Conservation (phyloP, 2,888 invertebrate genomes). For the Elysia crispata region DNA sequence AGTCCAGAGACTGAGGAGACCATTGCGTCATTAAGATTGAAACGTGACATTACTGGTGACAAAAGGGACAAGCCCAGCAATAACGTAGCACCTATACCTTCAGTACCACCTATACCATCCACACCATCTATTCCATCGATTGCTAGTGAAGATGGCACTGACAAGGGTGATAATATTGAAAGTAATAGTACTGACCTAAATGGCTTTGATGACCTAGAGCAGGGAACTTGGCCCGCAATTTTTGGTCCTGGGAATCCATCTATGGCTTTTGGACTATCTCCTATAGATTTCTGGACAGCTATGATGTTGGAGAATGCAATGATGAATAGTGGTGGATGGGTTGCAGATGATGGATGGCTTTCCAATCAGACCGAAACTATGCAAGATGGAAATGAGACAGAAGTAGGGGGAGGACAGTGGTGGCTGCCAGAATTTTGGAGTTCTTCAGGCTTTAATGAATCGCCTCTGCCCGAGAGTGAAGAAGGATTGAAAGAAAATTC, state of each 20-base stretch:
- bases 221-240: conserved; percentile 5
- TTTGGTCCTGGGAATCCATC: neutral
- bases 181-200: neutral
- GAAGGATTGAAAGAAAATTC: neutral
- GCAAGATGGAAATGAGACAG: neutral
- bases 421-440: neutral
- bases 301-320: conserved; percentile 33
- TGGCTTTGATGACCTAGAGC: neutral
- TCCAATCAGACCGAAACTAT: neutral
- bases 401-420: neutral
- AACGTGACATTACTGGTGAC: too few relatives aligned
- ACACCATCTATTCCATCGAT: too few relatives aligned
- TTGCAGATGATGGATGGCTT: neutral
- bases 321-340: conserved; percentile 19
- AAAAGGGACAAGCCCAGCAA: too few relatives aligned
- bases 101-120: too few relatives aligned
- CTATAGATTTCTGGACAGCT: conserved; percentile 39
- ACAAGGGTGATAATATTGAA: neutral
- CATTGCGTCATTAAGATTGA: too few relatives aligned
- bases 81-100: too few relatives aligned
- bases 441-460: too few relatives aligned
- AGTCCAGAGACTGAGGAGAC: neutral
- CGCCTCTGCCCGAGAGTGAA: neutral
- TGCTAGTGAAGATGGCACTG: neutral
- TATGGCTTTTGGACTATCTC: conserved; percentile 18